Base-by-base conservation (phyloP, 2,113 vertebrate genomes). In the Apeltes quadracus region DNA sequence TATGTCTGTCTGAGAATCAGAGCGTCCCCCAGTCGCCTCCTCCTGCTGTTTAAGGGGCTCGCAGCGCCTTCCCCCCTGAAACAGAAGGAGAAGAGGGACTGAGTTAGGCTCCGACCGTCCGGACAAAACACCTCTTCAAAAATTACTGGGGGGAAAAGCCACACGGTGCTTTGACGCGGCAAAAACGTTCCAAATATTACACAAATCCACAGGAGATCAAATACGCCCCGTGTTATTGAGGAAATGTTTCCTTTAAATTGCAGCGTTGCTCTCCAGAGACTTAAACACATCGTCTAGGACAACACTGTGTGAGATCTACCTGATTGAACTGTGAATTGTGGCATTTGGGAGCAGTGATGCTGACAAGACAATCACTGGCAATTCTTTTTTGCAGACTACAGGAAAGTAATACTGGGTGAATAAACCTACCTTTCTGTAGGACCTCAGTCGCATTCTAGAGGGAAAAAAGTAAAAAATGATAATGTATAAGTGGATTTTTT, bases 61-160 rank as follows among this genome's bases (percentile, higher is more conserved):
- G 84, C 88, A 93, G 78, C 85, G 50, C 86, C 92, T 90, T 93
- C 92, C 91, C 92, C 92, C 93, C 94, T 94, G 92, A 93, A 94
- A 94, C 93, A 93, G 91, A 94, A 92, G 93, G 94, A 94, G 92
- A 94, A 93, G 93, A 93, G 85, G 90, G 79, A 87, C 93, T 90
- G 84, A 88, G 91, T 94, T 94, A 94, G 84, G 90, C 90, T 87
- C 90, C 76, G 68, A 77, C 64, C 76, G 81, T 82, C 90, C 86
- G 56, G 82, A 75, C 72, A 83, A 81, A 84, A 88, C 86, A 84
- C 67, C 74, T 78, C 85, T 65, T 75, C 80, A 81, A 72, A 73
- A 81, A 86, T 88, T 90, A 87, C 69, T 43, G 55, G 76, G 29
- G 48, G 63, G n/a, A 83, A 83, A 68, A 83, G 87, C 62, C 61